Base-by-base conservation (phyloP, 37 sponge, comb jelly and placozoan species). In the Chondrilla cf. caribensis region DNA sequence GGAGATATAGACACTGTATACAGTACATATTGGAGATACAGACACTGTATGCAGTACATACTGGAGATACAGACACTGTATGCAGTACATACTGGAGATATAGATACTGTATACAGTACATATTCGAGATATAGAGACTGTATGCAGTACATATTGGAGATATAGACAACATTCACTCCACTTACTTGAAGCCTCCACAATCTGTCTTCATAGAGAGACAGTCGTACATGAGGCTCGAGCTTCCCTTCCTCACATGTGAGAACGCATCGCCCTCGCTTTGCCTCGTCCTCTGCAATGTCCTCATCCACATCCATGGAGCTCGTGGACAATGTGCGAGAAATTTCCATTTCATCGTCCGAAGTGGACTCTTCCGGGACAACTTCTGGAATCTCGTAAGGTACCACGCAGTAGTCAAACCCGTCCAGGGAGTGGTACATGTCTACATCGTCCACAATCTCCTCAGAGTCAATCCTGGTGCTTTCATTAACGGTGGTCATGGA, bases 161-260 rank as follows among this genome's bases (percentile, higher is more conserved):
- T n/a, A n/a, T n/a, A n/a, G n/a, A n/a, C n/a, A n/a, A n/a, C n/a
- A n/a, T n/a, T n/a, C n/a, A n/a, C n/a, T n/a, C 54, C 3, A 17
- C 36, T 43, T n/a, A 15, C 54, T 31, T 22, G 38, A 42, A 78
- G 7, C 51, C 93, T 88, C 93, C 93, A 92, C 4, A 31, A 14
- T 6, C 71, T 78, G 38, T 68, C 70, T 33, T 76, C 60, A 41
- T 92, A 92, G 55, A 79, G 60, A 24, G 31, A 26, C 32, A 86
- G 42, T 37, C 81, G 70, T 9, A 64, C 66, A 2, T 67, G 35
- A 39, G 91, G 87, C n/a, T 42, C 58, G 25, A 90, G 57, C 29
- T 42, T 17, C 40, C 82, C 62, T 44, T 89, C 85, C n/a, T 38
- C 76, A 40, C 76, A 73, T 2, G 22, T 7, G 22, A 39, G 21